These are phyloP conservation scores for Mycteria americana DNA, from an alignment of 2,797 vertebrate species.

Conservation along the genomic window DNA sequence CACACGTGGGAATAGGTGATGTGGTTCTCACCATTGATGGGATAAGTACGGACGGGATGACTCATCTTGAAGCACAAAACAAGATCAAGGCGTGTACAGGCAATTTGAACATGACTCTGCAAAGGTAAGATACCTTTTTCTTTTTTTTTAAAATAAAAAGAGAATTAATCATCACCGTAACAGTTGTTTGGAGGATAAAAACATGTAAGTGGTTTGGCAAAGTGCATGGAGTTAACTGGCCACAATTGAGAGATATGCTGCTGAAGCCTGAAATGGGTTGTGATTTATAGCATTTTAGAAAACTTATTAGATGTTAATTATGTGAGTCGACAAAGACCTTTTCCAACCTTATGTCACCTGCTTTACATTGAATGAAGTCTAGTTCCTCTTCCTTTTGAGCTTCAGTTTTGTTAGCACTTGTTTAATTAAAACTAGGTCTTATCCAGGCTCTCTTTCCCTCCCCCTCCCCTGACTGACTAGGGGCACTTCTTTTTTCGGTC, in stretches of 20 bases:
- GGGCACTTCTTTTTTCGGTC: not conserved
- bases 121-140: conserved; percentile 82
- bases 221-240: not conserved
- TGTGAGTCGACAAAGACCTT: not conserved
- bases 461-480: not conserved
- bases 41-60: conserved; percentile 89
- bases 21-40: conserved; percentile 93
- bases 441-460: not conserved
- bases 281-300: conserved; percentile 4
- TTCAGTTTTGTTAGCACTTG: not conserved
- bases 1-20: conserved; percentile 89
- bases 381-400: not conserved
- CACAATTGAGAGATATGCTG: not conserved
- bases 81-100: conserved; percentile 95
- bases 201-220: not conserved
- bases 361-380: not conserved
- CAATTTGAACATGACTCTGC: conserved; percentile 88
- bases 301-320: not conserved
- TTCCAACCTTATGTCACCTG: not conserved
- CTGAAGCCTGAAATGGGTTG: not conserved
- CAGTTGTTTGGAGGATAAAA: not conserved
- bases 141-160: not conserved
- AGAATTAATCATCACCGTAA: not conserved
- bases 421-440: not conserved
- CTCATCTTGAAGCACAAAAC: conserved; percentile 97